phyloP scores from a whole-genome alignment of 2,888 invertebrate species.

The Helobdella robusta region DNA sequence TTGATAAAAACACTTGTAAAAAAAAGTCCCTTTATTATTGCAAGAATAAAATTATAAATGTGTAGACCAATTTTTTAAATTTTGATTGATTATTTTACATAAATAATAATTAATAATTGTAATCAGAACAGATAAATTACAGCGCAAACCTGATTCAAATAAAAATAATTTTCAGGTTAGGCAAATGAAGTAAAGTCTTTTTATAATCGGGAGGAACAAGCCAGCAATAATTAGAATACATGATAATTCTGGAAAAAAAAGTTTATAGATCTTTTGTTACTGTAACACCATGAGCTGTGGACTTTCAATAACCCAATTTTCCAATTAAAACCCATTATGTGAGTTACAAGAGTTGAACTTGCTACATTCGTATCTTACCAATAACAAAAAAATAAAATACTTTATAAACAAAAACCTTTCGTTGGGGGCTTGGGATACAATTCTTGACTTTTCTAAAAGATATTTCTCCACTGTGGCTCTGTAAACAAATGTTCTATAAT shows the following conservation, averaged over 20 bases:
- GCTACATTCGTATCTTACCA: neutral
- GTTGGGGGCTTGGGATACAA: conserved; percentile 82
- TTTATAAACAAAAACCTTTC: conserved; percentile 52
- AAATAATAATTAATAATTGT: neutral
- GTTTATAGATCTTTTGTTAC: neutral
- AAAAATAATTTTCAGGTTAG: conserved; percentile 77
- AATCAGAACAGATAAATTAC: neutral
- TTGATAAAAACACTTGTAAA: no score
- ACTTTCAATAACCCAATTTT: neutral
- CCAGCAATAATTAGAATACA: conserved; percentile 88
- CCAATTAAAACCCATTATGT: neutral
- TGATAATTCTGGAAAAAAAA: conserved; percentile 68
- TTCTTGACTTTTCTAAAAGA: conserved; percentile 84
- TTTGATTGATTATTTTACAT: no score
- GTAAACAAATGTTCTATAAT: no score
- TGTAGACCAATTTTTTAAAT: neutral
- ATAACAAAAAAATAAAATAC: neutral
- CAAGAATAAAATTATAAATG: neutral
- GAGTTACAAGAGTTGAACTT: neutral
- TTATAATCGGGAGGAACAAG: conserved; percentile 73
- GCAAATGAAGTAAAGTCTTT: conserved; percentile 70
- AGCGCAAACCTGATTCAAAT: conserved; percentile 64
- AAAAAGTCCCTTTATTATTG: neutral
- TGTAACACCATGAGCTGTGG: neutral
- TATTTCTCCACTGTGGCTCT: conserved; percentile 91